Percentiles rank a stretch among this genome's conserved stretches.
phyloP scores from a whole-genome alignment of 2,888 invertebrate species.

The Nasonia oneida region DNA sequence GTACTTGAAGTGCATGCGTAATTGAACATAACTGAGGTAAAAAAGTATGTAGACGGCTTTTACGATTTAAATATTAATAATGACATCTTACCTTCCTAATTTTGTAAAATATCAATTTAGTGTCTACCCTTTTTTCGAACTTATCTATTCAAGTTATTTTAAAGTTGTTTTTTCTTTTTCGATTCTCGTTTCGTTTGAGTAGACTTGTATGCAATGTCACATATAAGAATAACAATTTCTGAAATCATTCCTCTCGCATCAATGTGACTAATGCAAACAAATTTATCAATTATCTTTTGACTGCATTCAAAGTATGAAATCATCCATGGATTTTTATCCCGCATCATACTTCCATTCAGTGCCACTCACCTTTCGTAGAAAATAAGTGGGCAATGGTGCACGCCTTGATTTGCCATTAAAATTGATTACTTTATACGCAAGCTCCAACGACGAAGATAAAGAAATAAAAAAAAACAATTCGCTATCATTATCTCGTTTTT shows the following conservation, averaged over 20 bases:
- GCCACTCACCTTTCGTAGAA: background rate
- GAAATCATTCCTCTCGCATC: slow-evolving; percentile 25
- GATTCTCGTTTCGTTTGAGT: slow-evolving; percentile 22
- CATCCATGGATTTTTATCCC: slow-evolving; percentile 1
- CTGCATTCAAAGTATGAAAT: slow-evolving; percentile 23
- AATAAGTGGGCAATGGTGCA: background rate
- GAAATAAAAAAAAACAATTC: background rate
- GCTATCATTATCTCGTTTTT: slow-evolving; percentile 10
- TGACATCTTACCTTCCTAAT: slow-evolving; percentile 62
- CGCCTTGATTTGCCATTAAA: slow-evolving; percentile 2
- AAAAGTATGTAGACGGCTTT: slow-evolving; percentile 61
- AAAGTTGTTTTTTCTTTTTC: slow-evolving; percentile 20
- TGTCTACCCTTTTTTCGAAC: slow-evolving; percentile 46
- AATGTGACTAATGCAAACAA: slow-evolving; percentile 33
- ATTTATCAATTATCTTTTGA: slow-evolving; percentile 22
- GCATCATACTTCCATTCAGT: slow-evolving; percentile 13
- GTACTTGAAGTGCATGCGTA: slow-evolving; percentile 52
- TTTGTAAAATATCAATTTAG: slow-evolving; percentile 55
- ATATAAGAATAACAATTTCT: background rate
- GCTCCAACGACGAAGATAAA: background rate
- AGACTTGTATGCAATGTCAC: slow-evolving; percentile 8
- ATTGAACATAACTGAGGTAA: slow-evolving; percentile 54
- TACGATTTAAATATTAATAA: slow-evolving; percentile 61
- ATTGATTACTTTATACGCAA: background rate
- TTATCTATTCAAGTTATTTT: slow-evolving; percentile 22